A percentile compares a stretch with the other conserved stretches of the same genome.
These are phyloP conservation scores for Prochilodus magdalenae DNA, from an alignment of 2,113 vertebrate species.

Conservation along the genomic window DNA sequence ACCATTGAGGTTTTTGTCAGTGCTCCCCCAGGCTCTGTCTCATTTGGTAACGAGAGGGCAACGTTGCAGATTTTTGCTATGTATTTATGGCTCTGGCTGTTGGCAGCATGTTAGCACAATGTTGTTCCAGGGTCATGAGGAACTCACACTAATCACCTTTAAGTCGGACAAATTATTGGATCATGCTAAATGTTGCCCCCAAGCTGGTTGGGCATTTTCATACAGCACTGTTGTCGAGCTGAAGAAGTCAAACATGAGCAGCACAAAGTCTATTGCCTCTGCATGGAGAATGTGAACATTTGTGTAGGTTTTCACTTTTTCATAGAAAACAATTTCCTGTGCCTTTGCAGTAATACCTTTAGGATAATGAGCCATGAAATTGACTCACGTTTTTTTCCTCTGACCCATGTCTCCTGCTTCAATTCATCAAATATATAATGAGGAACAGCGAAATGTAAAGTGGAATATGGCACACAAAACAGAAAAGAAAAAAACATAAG, in stretches of 20 bases:
- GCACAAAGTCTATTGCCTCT: neutral
- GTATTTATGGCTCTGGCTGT: slow-evolving; percentile 15
- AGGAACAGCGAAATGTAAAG: neutral
- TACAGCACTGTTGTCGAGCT: slow-evolving; percentile 5
- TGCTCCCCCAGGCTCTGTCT: neutral
- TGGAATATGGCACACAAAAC: neutral
- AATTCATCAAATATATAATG: slow-evolving; percentile 32
- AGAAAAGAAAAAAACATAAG: neutral
- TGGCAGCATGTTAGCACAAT: neutral
- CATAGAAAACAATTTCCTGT: slow-evolving; percentile 15
- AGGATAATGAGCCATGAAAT: slow-evolving; percentile 54
- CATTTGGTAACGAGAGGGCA: neutral
- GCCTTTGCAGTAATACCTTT: slow-evolving; percentile 33
- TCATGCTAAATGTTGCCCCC: neutral
- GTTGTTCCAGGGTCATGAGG: neutral
- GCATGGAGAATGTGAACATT: slow-evolving; percentile 9
- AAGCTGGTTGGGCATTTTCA: slow-evolving; percentile 5
- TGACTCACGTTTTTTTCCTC: slow-evolving; percentile 35
- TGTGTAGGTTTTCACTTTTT: slow-evolving; percentile 31
- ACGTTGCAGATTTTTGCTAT: neutral
- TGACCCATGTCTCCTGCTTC: slow-evolving; percentile 32
- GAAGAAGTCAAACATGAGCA: neutral
- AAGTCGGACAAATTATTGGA: slow-evolving; percentile 11
- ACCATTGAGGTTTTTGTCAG: neutral
- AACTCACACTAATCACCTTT: slow-evolving; percentile 10